These are phyloP conservation scores for Pionites leucogaster DNA, from an alignment of 2,113 vertebrate species.

Conservation along the genomic window DNA sequence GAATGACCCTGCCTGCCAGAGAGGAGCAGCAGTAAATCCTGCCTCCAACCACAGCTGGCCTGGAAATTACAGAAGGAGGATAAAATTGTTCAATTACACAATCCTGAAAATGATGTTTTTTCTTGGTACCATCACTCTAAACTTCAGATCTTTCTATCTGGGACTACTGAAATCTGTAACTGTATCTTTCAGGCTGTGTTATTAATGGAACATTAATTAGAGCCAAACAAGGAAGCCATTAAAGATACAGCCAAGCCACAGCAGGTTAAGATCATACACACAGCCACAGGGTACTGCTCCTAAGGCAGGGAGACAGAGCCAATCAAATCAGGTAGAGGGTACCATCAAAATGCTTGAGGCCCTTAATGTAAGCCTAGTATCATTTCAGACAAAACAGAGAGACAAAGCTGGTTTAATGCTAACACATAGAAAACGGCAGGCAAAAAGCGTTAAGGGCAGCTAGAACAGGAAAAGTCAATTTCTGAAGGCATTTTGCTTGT, in stretches of 20 bases:
- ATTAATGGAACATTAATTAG: neutral
- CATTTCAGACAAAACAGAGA: neutral
- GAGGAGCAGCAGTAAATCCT: slow-evolving; percentile 39
- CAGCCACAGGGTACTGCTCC: neutral
- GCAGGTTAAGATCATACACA: neutral
- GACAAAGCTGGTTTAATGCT: neutral
- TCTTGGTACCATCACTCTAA: neutral
- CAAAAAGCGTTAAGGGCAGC: neutral
- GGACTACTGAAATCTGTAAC: neutral
- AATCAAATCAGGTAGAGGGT: neutral
- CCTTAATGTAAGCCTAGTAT: neutral
- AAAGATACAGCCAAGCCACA: neutral
- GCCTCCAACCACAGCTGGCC: neutral
- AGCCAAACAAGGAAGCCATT: neutral
- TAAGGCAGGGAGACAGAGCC: neutral
- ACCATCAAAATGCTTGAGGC: neutral
- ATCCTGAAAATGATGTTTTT: neutral
- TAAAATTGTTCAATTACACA: neutral
- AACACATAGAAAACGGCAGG: neutral
- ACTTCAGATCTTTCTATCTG: neutral
- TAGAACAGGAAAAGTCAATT: neutral
- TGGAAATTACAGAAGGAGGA: neutral
- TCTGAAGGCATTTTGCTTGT: neutral
- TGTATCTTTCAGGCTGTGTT: neutral
- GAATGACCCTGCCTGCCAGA: slow-evolving; percentile 13